phyloP scores from a whole-genome alignment of 2,888 invertebrate genomes.

The Thera obeliscata region DNA sequence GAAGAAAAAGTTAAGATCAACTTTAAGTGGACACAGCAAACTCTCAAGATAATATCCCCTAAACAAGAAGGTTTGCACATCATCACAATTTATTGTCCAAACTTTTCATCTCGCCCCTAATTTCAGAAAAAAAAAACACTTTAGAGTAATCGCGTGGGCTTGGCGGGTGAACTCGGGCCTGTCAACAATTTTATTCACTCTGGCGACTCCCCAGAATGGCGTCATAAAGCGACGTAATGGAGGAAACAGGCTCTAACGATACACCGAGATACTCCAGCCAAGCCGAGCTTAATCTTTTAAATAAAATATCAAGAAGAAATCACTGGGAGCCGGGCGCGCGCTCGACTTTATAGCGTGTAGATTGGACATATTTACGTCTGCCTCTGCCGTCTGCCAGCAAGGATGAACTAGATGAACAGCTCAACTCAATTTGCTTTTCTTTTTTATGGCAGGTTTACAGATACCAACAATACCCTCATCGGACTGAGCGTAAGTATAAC shows the following conservation, averaged over 20 bases:
- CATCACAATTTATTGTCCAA: conserved; percentile 59
- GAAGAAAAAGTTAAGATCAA: conserved; percentile 22
- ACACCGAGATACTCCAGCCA: conserved; percentile 50
- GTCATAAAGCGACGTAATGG: conserved; percentile 73
- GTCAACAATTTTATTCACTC: conserved; percentile 62
- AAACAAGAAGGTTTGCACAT: conserved; percentile 49
- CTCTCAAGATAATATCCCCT: conserved; percentile 34
- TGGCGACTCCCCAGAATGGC: conserved; percentile 61
- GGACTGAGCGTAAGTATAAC: conserved; percentile 6
- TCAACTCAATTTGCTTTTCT: conserved; percentile 37
- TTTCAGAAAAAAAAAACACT: conserved; percentile 46
- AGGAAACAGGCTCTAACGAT: conserved; percentile 68
- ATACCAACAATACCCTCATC: too few relatives aligned
- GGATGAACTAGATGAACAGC: conserved; percentile 37
- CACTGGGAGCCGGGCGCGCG: conserved; percentile 58
- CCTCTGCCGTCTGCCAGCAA: neutral
- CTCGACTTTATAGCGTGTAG: conserved; percentile 62
- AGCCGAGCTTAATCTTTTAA: conserved; percentile 68
- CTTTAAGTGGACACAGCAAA: conserved; percentile 36
- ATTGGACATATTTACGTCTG: conserved; percentile 59
- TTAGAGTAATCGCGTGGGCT: conserved; percentile 44
- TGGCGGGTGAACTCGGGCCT: conserved; percentile 44
- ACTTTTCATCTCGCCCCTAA: conserved; percentile 51
- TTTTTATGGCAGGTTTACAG: conserved; percentile 29
- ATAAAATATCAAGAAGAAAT: conserved; percentile 81